Evolutionary conservation across 2,888 invertebrate species (phyloP).

Genomic region (Hydraecia micacea): DNA sequence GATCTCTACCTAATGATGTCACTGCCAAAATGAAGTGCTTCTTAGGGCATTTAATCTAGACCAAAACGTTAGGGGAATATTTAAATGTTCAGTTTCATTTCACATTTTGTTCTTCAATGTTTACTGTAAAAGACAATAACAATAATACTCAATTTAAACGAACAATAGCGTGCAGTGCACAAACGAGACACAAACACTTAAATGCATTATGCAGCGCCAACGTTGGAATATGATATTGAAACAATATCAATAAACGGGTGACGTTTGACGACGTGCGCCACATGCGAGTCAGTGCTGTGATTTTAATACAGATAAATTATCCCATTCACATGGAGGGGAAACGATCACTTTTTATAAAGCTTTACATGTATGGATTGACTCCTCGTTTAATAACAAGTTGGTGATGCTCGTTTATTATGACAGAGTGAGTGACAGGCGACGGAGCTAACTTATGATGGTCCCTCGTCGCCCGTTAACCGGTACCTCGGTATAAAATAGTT

Average conservation of each 20-base stretch:
- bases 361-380: slow-evolving; percentile 14
- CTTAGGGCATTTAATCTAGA: background rate
- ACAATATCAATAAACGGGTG: slow-evolving; percentile 64
- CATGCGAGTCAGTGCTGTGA: slow-evolving; percentile 50
- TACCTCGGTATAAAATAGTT: slow-evolving; percentile 29
- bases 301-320: slow-evolving; percentile 60
- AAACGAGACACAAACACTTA: slow-evolving; percentile 50
- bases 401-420: slow-evolving; percentile 33
- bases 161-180: slow-evolving; percentile 25
- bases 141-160: slow-evolving; percentile 45
- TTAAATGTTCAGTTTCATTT: background rate
- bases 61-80: background rate
- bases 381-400: slow-evolving; percentile 33
- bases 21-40: background rate
- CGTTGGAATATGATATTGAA: slow-evolving; percentile 57
- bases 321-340: slow-evolving; percentile 1
- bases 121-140: slow-evolving; percentile 16
- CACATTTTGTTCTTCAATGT: background rate
- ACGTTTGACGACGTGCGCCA: slow-evolving; percentile 49
- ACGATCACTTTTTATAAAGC: slow-evolving; percentile 22
- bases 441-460: slow-evolving; percentile 30
- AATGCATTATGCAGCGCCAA: slow-evolving; percentile 59
- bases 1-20: slow-evolving; percentile 25
- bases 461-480: slow-evolving; percentile 13
- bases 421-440: slow-evolving; percentile 40